These are phyloP conservation scores for Mohoua ochrocephala DNA, from an alignment of 2,113 vertebrate species.

Conservation along the genomic window DNA sequence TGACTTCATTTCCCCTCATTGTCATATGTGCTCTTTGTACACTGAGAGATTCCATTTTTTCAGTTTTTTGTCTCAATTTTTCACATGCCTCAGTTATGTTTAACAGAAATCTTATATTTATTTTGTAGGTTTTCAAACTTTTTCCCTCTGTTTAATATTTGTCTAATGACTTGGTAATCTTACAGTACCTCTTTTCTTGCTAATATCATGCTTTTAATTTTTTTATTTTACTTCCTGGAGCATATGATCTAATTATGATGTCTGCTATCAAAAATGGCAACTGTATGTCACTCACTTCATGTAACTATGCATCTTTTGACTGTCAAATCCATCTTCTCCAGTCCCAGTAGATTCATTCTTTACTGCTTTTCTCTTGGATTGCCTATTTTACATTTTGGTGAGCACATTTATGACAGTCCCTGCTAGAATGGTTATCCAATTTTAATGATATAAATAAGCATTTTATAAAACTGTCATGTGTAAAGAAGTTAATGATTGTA, in stretches of 20 bases:
- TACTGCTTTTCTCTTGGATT: not conserved
- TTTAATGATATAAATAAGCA: not conserved
- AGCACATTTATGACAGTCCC: not conserved
- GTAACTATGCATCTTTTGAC: not conserved
- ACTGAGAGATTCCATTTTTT: not conserved
- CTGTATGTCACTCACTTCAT: not conserved
- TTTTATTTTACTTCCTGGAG: not conserved
- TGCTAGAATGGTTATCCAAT: not conserved
- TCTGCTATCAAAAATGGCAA: not conserved
- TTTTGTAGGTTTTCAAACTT: not conserved
- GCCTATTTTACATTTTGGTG: not conserved
- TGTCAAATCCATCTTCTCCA: not conserved
- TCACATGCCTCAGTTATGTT: not conserved
- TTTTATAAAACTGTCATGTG: not conserved
- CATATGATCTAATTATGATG: not conserved
- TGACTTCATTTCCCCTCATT: not conserved
- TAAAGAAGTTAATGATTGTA: not conserved
- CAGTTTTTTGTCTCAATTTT: not conserved
- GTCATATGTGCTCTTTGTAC: not conserved
- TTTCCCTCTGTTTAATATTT: not conserved
- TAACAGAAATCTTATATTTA: not conserved
- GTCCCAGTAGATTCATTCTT: not conserved
- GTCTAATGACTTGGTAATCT: not conserved
- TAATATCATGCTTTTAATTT: not conserved
- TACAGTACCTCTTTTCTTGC: not conserved